Conservation (phyloP, 2,888 invertebrate species). For the Lasioglossum lativentre region DNA sequence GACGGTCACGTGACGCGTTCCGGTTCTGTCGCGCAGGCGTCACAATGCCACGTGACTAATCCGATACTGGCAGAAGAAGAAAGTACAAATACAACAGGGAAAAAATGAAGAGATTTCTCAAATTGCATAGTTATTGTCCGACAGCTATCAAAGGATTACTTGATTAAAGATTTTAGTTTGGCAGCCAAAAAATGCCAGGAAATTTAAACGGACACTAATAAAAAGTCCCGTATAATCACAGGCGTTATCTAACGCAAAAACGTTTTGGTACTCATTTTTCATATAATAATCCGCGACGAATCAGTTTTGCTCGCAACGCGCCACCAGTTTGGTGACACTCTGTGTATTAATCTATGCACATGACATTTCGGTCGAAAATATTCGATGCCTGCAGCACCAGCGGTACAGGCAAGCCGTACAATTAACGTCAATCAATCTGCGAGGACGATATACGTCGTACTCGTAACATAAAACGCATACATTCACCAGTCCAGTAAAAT, state of each 20-base stretch:
- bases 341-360: conserved; percentile 18
- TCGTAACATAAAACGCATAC: conserved; percentile 8
- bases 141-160: background rate
- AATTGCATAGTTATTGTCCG: too few relatives aligned
- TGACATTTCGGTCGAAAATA: conserved; percentile 23
- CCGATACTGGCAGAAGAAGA: too few relatives aligned
- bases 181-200: background rate
- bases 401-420: conserved; percentile 48
- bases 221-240: background rate
- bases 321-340: conserved; percentile 7
- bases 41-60: too few relatives aligned
- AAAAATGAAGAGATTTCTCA: too few relatives aligned
- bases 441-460: conserved; percentile 13
- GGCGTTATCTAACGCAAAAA: background rate
- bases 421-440: conserved; percentile 66
- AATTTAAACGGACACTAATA: background rate
- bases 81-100: too few relatives aligned
- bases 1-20: too few relatives aligned
- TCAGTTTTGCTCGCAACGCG: background rate
- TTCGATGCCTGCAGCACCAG: conserved; percentile 23
- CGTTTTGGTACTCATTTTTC: background rate
- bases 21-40: too few relatives aligned
- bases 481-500: background rate
- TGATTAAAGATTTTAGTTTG: background rate
- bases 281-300: background rate